Conservation (phyloP, 1,140 invertebrate genomes). For the Orius insidiosus region DNA sequence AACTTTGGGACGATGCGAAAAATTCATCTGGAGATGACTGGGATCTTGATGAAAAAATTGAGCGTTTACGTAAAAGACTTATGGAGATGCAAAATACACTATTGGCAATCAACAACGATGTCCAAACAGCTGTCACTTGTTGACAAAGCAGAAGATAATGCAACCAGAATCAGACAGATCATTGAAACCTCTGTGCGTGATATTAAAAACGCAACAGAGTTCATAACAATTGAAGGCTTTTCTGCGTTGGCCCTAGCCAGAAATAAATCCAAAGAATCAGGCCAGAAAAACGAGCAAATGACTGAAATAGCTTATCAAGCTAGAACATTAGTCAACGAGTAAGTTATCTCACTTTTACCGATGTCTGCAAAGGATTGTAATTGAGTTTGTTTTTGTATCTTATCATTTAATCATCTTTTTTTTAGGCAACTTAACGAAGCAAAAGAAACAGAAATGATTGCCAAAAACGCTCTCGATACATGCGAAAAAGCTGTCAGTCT, state of each 20-base stretch:
- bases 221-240: slow-evolving; percentile 61
- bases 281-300: slow-evolving; percentile 80
- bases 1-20: slow-evolving; percentile 49
- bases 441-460: slow-evolving; percentile 52
- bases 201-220: slow-evolving; percentile 46
- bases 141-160: slow-evolving; percentile 41
- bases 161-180: slow-evolving; percentile 54
- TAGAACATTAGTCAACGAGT: slow-evolving; percentile 53
- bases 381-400: not conserved
- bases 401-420: slow-evolving; percentile 13
- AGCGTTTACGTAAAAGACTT: not conserved
- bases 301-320: slow-evolving; percentile 77
- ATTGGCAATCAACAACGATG: slow-evolving; percentile 38
- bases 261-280: slow-evolving; percentile 67
- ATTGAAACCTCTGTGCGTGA: slow-evolving; percentile 21
- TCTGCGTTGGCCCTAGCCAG: slow-evolving; percentile 59
- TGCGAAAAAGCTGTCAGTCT: slow-evolving; percentile 61
- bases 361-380: slow-evolving; percentile 10
- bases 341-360: slow-evolving; percentile 25
- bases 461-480: slow-evolving; percentile 64
- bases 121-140: slow-evolving; percentile 40
- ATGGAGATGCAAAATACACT: slow-evolving; percentile 25
- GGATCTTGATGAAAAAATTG: not conserved
- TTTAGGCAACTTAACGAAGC: slow-evolving; percentile 51
- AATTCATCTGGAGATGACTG: slow-evolving; percentile 38